Percentiles rank a stretch among this genome's conserved stretches.
phyloP scores from a whole-genome alignment of 2,888 invertebrate species.

The Amphipyra tragopoginis region DNA sequence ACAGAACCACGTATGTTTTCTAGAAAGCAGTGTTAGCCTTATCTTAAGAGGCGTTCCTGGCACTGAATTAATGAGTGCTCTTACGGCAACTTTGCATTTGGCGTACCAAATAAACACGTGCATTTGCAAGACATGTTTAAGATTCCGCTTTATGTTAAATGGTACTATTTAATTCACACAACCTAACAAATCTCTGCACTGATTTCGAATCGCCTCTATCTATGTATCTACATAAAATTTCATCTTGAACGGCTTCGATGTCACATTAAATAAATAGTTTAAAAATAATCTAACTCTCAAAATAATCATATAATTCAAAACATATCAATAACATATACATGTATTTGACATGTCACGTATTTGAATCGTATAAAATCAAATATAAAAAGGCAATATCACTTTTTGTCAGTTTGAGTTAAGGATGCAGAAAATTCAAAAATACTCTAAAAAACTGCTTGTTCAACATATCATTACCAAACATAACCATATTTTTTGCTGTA shows the following conservation, averaged over 20 bases:
- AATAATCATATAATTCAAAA: not conserved
- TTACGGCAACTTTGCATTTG: slow-evolving; percentile 54
- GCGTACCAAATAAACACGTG: slow-evolving; percentile 49
- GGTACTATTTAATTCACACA: slow-evolving; percentile 10
- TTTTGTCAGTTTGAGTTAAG: too few species aligned
- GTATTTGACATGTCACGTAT: too few species aligned
- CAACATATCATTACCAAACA: too few species aligned
- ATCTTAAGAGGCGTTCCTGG: slow-evolving; percentile 62
- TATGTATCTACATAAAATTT: too few species aligned
- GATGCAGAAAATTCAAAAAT: too few species aligned
- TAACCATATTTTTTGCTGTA: too few species aligned
- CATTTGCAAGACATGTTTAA: slow-evolving; percentile 48
- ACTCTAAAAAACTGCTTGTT: too few species aligned
- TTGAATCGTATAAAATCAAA: too few species aligned
- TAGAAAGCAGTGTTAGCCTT: slow-evolving; percentile 59
- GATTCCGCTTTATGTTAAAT: slow-evolving; percentile 21
- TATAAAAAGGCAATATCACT: too few species aligned
- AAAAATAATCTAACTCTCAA: not conserved
- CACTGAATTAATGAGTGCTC: slow-evolving; percentile 63
- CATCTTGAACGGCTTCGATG: too few species aligned
- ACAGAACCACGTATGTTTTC: slow-evolving; percentile 58
- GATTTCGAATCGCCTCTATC: not conserved
- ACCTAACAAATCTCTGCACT: not conserved
- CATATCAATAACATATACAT: too few species aligned
- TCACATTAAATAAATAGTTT: too few species aligned